Evolutionary conservation across 2,113 vertebrate genomes (phyloP).

Genomic region (Scomber scombrus): DNA sequence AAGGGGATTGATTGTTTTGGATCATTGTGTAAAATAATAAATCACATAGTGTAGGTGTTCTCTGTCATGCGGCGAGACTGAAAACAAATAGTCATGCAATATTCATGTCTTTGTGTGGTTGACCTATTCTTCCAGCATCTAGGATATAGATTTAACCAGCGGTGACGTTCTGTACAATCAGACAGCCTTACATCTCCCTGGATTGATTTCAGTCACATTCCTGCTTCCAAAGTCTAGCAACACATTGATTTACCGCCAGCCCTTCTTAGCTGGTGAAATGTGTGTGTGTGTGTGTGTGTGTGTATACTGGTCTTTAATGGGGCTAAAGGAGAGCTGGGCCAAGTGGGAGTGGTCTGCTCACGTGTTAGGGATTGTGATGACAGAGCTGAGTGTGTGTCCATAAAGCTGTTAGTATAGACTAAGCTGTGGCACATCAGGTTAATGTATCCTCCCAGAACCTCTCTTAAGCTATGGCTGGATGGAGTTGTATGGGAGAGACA

Average conservation of each 20-base stretch:
- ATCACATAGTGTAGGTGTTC: neutral
- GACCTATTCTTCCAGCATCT: slow-evolving; percentile 36
- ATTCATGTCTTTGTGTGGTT: slow-evolving; percentile 19
- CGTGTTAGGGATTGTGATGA: slow-evolving; percentile 61
- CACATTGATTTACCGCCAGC: slow-evolving; percentile 40
- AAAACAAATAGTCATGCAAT: slow-evolving; percentile 28
- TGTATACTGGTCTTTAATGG: slow-evolving; percentile 29
- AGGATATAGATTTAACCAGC: neutral
- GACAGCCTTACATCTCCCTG: neutral
- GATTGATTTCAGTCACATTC: slow-evolving; percentile 41
- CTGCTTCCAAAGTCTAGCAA: slow-evolving; percentile 50
- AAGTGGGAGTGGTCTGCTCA: slow-evolving; percentile 56
- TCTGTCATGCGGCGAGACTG: neutral
- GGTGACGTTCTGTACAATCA: slow-evolving; percentile 1
- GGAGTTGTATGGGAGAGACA: slow-evolving; percentile 23
- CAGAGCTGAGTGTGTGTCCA: slow-evolving; percentile 35
- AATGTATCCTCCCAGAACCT: slow-evolving; percentile 47
- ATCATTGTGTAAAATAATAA: slow-evolving; percentile 8
- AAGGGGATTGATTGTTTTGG: neutral
- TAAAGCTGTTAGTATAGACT: slow-evolving; percentile 62
- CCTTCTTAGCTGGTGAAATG: slow-evolving; percentile 1
- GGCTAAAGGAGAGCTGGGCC: slow-evolving; percentile 34
- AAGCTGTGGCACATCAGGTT: slow-evolving; percentile 51
- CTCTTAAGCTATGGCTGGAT: slow-evolving; percentile 28
- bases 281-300: slow-evolving; percentile 12